Conservation (phyloP, 1,140 invertebrate species). For the roundworm (Caenorhabditis elegans) region WBcel235 BX284604.4:10092001-10092500, state of each 20-base stretch:
- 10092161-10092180: background rate
- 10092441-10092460: too few relatives aligned
- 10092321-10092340: too few relatives aligned
- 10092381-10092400: too few relatives aligned
- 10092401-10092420: too few relatives aligned
- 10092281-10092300: background rate
- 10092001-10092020: background rate
- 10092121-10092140: background rate
- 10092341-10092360: too few relatives aligned
- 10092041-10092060: background rate
- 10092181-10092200: background rate
- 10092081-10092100: constrained; percentile 1
- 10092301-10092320: too few relatives aligned
- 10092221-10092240: constrained; percentile 46
- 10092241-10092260: background rate
- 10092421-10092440: too few relatives aligned
- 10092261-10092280: background rate
- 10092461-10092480: too few relatives aligned
- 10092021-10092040: background rate
- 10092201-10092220: constrained; percentile 32
- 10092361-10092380: too few relatives aligned
- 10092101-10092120: constrained; percentile 39
- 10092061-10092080: background rate
- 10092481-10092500: too few relatives aligned
- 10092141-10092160: background rate